Conservation (phyloP, 1,140 invertebrate genomes). For the Drosophila athabasca region DNA sequence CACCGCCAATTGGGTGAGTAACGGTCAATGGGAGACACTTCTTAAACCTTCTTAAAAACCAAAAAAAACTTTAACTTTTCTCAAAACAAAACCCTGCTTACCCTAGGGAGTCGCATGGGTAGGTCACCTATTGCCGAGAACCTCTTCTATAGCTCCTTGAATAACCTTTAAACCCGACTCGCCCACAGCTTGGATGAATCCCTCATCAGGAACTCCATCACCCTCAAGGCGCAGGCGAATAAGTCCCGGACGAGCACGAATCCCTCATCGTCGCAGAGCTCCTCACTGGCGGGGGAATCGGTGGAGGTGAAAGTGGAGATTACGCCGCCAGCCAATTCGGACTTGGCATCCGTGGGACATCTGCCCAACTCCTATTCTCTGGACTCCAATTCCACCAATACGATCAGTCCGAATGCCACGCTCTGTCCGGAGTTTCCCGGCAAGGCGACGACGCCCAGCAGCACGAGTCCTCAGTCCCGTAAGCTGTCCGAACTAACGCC, state of each 20-base stretch:
- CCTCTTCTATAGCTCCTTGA: not conserved
- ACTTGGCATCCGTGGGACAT: slow-evolving; percentile 57
- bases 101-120: slow-evolving; percentile 79
- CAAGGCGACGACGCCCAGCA: slow-evolving; percentile 68
- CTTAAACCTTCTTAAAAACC: not conserved
- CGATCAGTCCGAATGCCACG: slow-evolving; percentile 76
- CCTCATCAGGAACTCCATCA: slow-evolving; percentile 80
- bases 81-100: not conserved
- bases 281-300: slow-evolving; percentile 76
- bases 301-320: slow-evolving; percentile 83
- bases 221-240: slow-evolving; percentile 74
- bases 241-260: slow-evolving; percentile 81
- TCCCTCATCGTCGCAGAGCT: slow-evolving; percentile 82
- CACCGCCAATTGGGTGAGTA: slow-evolving; percentile 90
- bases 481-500: slow-evolving; percentile 77
- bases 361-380: slow-evolving; percentile 80
- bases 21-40: not conserved
- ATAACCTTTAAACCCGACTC: not conserved
- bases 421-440: slow-evolving; percentile 74
- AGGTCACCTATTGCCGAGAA: slow-evolving; percentile 27
- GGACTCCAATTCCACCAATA: slow-evolving; percentile 81
- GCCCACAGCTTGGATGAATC: slow-evolving; percentile 86
- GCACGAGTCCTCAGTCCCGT: slow-evolving; percentile 68
- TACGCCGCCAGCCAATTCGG: slow-evolving; percentile 74
- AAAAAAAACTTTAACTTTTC: not conserved